Base-by-base conservation (phyloP, 2,888 invertebrate genomes). In the Hydraecia micacea region DNA sequence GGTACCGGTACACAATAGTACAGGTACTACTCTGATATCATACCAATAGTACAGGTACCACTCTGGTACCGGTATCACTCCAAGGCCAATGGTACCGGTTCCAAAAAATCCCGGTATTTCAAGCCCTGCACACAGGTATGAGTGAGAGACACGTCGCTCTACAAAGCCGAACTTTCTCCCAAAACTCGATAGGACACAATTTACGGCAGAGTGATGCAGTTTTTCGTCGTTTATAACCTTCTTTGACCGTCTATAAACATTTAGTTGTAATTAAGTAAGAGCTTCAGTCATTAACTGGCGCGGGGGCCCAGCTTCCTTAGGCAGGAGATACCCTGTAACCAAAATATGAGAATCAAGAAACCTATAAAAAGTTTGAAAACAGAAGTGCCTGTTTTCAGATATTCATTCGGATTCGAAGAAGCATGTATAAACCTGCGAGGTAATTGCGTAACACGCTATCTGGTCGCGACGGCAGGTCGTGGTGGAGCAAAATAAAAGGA, bases 231-330 rank as follows among this genome's bases (percentile, higher is more conserved):
- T 76, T 32, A 49, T 13, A 68, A 36, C 66, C 11, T 36, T n/a
- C 5, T 39, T 13, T n/a, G 52, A 74, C 80, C 77, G 60, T 79
- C 75, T 80, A 71, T 80, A 84, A 75, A 83, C 72, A 87, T 73
- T 79, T 77, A 79, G 75, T 66, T 75, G 78, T 84, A 83, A 83
- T 84, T 82, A 84, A 86, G 77, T 83, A 83, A 75, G 65, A 42
- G 74, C 65, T 86, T 87, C 87, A 87, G 89, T 88, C 88, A 88
- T 88, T 96, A 97, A 92, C 96, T 96, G 5, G 97, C 95, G 5
- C 97, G 93, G 0, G 96, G 96, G 1, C 97, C 97, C n/a, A 97
- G 90, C 81, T 97, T 97, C 82, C 96, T 92, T 52, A 97, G 88
- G 86, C 97, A 97, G 77, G 94, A 94, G 42, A 97, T 86, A 46